A percentile compares a stretch with the other conserved stretches of the same genome.
These are phyloP conservation scores for Dioctria rufipes DNA, from an alignment of 2,888 invertebrate species.

Conservation along the genomic window DNA sequence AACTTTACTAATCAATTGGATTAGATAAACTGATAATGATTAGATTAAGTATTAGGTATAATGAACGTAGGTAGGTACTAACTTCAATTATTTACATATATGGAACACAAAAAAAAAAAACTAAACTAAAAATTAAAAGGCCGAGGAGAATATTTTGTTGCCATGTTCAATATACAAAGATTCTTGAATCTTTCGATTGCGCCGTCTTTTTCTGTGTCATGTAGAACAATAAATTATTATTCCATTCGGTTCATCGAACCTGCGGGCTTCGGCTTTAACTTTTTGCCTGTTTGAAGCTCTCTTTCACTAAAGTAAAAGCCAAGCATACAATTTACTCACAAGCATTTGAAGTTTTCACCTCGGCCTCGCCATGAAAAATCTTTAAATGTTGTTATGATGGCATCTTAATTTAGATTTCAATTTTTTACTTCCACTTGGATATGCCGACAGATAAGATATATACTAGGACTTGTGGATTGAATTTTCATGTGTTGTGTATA, in stretches of 20 bases:
- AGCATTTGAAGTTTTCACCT: conserved; percentile 42
- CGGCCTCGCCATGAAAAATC: conserved; percentile 6
- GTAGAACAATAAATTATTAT: conserved; percentile 45
- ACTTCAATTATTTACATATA: no score
- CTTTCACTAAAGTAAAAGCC: conserved; percentile 11
- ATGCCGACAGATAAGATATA: conserved; percentile 16
- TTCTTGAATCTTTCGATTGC: conserved; percentile 1
- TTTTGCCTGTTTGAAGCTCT: conserved; percentile 38
- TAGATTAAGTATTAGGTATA: conserved; percentile 36
- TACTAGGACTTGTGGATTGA: not conserved
- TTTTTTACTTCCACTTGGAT: conserved; percentile 30
- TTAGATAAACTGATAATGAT: conserved; percentile 15
- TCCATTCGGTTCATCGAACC: conserved; percentile 48
- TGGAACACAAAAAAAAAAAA: not conserved
- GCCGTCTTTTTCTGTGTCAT: conserved; percentile 38
- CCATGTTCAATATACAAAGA: conserved; percentile 38
- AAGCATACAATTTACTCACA: not conserved
- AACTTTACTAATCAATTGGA: no score
- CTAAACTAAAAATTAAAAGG: not conserved
- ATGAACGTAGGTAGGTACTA: no score
- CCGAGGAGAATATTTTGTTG: not conserved
- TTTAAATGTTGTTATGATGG: conserved; percentile 14
- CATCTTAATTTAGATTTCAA: conserved; percentile 37
- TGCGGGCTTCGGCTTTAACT: conserved; percentile 36
- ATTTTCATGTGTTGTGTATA: not conserved